Percentiles rank a stretch among this genome's conserved stretches.
These are phyloP conservation scores for Thaleichthys pacificus DNA, from an alignment of 2,797 vertebrate genomes.

Conservation along the genomic window DNA sequence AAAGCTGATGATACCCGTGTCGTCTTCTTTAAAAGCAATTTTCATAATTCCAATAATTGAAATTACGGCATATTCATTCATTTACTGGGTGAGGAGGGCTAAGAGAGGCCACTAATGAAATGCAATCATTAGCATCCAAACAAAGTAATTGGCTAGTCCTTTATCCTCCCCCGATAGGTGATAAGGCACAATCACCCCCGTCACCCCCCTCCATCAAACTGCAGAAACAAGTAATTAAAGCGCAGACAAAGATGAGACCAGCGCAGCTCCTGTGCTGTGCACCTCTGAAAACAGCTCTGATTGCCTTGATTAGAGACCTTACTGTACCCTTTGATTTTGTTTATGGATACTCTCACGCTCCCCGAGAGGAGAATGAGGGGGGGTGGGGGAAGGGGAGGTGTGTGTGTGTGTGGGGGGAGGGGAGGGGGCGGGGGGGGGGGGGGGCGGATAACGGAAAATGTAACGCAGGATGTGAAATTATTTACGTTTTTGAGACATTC, in stretches of 20 bases:
- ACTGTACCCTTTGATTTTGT: conserved; percentile 93
- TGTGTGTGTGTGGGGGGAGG: conserved; percentile 21
- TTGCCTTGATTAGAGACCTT: conserved; percentile 98
- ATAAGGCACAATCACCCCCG: conserved; percentile 97
- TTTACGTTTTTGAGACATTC: not conserved
- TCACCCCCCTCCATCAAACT: conserved; percentile 92
- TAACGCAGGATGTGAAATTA: not conserved
- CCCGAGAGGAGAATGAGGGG: conserved; percentile 39
- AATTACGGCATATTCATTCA: conserved; percentile 99
- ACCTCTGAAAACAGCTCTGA: conserved; percentile 99
- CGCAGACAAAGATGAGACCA: conserved; percentile 94
- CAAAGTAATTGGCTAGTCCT: conserved; percentile 99
- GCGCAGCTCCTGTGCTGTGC: conserved; percentile 87
- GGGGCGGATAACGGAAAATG: no score
- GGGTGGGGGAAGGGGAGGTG: conserved; percentile 23
- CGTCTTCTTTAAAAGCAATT: conserved; percentile 97
- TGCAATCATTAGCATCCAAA: conserved; percentile 99
- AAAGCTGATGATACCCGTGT: conserved; percentile 97
- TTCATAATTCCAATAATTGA: conserved; percentile 99
- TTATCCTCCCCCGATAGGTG: conserved; percentile 90
- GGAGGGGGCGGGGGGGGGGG: conserved; percentile 14
- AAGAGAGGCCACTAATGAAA: conserved; percentile 99
- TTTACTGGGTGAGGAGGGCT: conserved; percentile 98
- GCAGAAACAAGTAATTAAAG: conserved; percentile 99
- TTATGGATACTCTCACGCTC: conserved; percentile 81